These are phyloP conservation scores for Heliothis peltigera DNA, from an alignment of 2,888 invertebrate species.

Conservation along the genomic window DNA sequence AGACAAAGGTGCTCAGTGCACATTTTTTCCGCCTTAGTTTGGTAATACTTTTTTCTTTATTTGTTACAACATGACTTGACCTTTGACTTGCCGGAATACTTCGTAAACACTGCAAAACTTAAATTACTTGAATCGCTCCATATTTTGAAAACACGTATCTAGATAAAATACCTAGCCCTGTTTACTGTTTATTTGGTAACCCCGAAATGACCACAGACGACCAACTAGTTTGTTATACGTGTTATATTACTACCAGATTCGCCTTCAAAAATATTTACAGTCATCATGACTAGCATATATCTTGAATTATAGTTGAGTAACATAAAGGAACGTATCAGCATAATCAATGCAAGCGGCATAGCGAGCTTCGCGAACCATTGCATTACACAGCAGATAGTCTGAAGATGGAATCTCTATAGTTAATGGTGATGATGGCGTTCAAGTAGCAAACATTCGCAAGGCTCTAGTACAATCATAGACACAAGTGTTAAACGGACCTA, in stretches of 20 bases:
- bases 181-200: too few relatives aligned
- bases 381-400: constrained; percentile 32
- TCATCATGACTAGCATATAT: not conserved
- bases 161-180: too few relatives aligned
- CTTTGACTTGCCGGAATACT: too few relatives aligned
- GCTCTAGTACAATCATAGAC: constrained; percentile 19
- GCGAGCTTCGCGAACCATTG: constrained; percentile 40
- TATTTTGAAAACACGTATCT: too few relatives aligned
- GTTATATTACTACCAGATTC: not conserved
- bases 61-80: too few relatives aligned
- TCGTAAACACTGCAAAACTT: too few relatives aligned
- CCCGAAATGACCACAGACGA: too few relatives aligned
- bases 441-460: constrained; percentile 47
- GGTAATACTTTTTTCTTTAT: too few relatives aligned
- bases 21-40: too few relatives aligned
- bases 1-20: too few relatives aligned
- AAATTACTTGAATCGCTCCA: too few relatives aligned
- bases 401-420: constrained; percentile 49
- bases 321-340: constrained; percentile 3
- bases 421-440: constrained; percentile 52
- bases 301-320: not conserved
- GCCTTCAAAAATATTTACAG: not conserved
- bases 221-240: too few relatives aligned
- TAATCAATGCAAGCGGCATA: constrained; percentile 12
- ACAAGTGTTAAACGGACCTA: constrained; percentile 20